Base-by-base conservation (phyloP, 2,113 vertebrate genomes). In the Cryptomyrus ogoouensis region DNA sequence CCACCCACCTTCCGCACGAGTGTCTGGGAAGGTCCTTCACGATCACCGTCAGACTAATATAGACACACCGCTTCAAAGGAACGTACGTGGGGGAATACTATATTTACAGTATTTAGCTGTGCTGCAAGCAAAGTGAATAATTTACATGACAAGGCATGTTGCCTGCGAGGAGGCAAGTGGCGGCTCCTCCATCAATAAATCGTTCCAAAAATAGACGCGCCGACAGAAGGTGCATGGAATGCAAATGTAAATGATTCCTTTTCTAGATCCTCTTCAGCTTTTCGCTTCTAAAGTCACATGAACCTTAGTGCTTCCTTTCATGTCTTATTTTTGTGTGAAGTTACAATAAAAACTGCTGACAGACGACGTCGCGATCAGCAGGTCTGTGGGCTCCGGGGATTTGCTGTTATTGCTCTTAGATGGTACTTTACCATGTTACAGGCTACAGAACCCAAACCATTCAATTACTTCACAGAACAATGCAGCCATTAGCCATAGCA, bases 51-150 rank as follows among this genome's bases (percentile, higher is more conserved):
- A 88, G 90, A 83, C 39, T 66, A 90, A 66, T 86, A 83, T 80
- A 89, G 88, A 92, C 88, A 89, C 90, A 89, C 58, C 7, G n/a
- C 89, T 88, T 12, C 88, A 85, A 88, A 77, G 89, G 44, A 62
- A 89, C 39, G 21, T 46, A 47, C 27, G 46, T 46, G 66, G 3
- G 88, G 66, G 86, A 83, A 52, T 50, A 86, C 87, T 89, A n/a
- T 90, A 77, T 90, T 15, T 91, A 74, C 88, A 91, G 70, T 89
- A 21, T 53, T 89, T 90, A 90, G 70, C 83, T 86, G 52, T 24
- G 85, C 70, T 89, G 53, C n/a, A 39, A 77, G 88, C 58, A 66
- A 90, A 77, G 83, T 83, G 87, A 90, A 88, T 86, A 56, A 89
- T 89, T 89, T 84, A 56, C 89, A 86, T 49, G 83, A 89, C 52